These are phyloP conservation scores for Brachystomella parvula DNA, from an alignment of 1,140 invertebrate genomes.

Conservation along the genomic window DNA sequence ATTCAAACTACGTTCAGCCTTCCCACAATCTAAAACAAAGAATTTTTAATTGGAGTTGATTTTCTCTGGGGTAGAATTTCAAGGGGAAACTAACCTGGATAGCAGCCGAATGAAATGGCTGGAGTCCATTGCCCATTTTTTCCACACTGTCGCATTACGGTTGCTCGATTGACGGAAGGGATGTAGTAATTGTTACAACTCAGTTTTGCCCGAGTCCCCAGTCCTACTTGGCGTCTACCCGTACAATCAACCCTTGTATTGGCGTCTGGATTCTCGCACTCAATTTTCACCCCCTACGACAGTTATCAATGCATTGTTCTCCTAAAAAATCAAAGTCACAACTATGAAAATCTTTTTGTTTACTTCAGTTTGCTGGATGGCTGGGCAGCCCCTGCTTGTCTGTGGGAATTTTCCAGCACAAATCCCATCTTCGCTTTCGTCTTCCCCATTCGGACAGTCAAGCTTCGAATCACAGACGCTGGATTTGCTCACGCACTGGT, in stretches of 20 bases:
- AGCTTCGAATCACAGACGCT: not conserved
- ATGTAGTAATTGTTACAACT: slow-evolving; percentile 14
- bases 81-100: slow-evolving; percentile 8
- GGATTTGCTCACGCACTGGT: not conserved
- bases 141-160: slow-evolving; percentile 3
- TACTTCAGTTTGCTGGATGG: not conserved
- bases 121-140: slow-evolving; percentile 18
- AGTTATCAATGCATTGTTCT: not conserved
- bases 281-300: slow-evolving; percentile 6
- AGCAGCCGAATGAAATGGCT: slow-evolving; percentile 13
- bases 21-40: slow-evolving; percentile 17
- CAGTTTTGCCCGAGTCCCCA: not conserved
- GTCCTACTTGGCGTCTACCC: not conserved
- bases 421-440: not conserved
- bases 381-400: not conserved
- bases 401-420: not conserved
- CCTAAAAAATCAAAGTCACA: not conserved
- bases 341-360: not conserved
- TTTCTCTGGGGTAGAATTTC: not conserved
- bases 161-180: not conserved
- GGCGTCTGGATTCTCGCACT: slow-evolving; percentile 10
- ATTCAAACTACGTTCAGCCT: not conserved
- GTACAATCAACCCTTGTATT: not conserved
- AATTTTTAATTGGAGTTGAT: not conserved
- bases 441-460: not conserved